Conservation (phyloP, 1,140 invertebrate genomes). For the Halesus radiatus region DNA sequence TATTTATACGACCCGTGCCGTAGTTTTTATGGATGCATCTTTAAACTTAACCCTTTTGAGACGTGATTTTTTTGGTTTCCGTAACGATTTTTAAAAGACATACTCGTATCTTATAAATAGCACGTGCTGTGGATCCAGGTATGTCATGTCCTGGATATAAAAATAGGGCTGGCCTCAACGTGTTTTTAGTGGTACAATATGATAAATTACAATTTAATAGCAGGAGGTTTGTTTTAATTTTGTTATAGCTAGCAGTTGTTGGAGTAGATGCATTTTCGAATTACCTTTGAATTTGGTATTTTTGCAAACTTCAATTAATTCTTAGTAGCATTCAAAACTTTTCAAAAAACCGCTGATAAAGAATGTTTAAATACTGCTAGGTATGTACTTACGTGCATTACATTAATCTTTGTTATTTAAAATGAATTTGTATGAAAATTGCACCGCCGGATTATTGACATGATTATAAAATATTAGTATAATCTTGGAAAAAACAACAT, state of each 20-base stretch:
- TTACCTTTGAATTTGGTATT: no score
- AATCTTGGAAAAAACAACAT: no score
- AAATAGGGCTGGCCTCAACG: not conserved
- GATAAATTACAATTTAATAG: not conserved
- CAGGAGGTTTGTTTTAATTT: not conserved
- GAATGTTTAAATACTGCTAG: no score
- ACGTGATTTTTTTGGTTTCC: constrained; percentile 5
- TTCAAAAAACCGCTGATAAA: not conserved
- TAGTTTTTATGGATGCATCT: not conserved
- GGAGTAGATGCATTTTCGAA: not conserved
- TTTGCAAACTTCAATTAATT: not conserved
- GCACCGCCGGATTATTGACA: no score
- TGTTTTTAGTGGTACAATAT: not conserved
- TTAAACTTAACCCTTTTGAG: not conserved
- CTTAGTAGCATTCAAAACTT: not conserved
- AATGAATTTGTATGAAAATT: no score
- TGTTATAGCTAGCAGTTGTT: no score
- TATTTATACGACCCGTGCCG: constrained; percentile 3
- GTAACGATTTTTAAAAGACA: constrained; percentile 9
- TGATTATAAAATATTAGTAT: no score
- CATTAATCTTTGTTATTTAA: no score
- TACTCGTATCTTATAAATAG: not conserved
- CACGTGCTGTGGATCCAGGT: constrained; percentile 3
- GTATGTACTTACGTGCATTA: no score
- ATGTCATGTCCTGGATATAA: not conserved